Conservation (phyloP, 2,113 vertebrate genomes). For the Corapipo altera region DNA sequence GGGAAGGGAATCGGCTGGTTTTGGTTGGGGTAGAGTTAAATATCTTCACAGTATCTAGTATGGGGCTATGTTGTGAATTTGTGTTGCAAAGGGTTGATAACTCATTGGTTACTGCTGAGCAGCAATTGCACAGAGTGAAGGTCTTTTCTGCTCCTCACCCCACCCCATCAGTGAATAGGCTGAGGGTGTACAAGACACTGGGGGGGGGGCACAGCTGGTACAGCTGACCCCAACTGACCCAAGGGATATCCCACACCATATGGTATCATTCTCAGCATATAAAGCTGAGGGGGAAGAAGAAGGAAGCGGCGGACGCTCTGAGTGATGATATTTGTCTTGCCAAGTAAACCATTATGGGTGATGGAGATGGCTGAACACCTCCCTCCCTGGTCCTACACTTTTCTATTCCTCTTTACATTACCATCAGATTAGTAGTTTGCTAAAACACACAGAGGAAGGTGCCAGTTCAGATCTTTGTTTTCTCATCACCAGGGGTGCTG, state of each 20-base stretch:
- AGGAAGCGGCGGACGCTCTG: not conserved
- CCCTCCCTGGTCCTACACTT: not conserved
- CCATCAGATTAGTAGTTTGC: not conserved
- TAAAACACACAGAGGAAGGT: not conserved
- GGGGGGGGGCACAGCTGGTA: not conserved
- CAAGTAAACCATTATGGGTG: not conserved
- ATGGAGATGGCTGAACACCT: not conserved
- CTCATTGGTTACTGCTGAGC: not conserved
- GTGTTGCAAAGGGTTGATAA: not conserved
- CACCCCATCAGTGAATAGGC: not conserved
- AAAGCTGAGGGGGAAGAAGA: not conserved
- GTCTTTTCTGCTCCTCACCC: not conserved
- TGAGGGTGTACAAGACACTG: not conserved
- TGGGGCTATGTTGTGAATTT: not conserved
- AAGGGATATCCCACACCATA: not conserved
- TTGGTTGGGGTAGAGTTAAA: not conserved
- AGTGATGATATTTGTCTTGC: not conserved
- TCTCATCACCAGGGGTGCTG: not conserved
- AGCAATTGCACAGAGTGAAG: not conserved
- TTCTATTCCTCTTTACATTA: not conserved
- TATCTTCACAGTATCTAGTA: not conserved
- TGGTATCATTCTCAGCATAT: not conserved
- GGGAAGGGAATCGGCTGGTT: not conserved
- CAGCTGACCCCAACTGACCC: not conserved
- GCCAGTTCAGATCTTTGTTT: not conserved